Percentiles rank a stretch among this genome's conserved stretches.
phyloP scores from a whole-genome alignment of 1,140 invertebrate species.

The Argopecten irradians region DNA sequence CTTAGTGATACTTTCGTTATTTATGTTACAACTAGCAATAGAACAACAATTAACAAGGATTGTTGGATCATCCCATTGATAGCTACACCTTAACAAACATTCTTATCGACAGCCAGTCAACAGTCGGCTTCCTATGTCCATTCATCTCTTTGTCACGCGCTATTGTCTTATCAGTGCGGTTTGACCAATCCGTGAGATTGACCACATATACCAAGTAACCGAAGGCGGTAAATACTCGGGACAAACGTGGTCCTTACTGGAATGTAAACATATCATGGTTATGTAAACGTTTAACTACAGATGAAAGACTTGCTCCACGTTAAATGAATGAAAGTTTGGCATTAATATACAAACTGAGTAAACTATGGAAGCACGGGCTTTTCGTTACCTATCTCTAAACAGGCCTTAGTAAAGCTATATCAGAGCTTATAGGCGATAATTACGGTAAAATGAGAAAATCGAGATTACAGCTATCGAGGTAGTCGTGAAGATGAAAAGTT shows the following conservation, averaged over 20 bases:
- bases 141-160: not conserved
- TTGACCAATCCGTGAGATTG: not conserved
- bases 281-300: not conserved
- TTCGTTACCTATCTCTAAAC: not conserved
- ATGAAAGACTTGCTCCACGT: not conserved
- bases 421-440: not conserved
- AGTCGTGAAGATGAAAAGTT: not conserved
- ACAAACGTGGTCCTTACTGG: not conserved
- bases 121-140: conserved; percentile 8
- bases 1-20: not conserved
- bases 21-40: conserved; percentile 18
- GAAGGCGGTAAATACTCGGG: not conserved
- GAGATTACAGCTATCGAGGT: not conserved
- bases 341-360: not conserved
- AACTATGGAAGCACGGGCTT: not conserved
- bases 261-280: conserved; percentile 23
- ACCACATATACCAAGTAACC: not conserved
- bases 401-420: not conserved
- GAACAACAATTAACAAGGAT: conserved; percentile 22
- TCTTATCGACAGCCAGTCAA: not conserved
- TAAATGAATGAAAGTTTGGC: conserved; percentile 11
- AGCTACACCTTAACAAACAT: not conserved
- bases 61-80: conserved; percentile 21
- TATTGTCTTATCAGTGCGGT: not conserved
- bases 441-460: not conserved